Evolutionary conservation across 2,113 vertebrate genomes (phyloP).

Genomic region (Vidua macroura): DNA sequence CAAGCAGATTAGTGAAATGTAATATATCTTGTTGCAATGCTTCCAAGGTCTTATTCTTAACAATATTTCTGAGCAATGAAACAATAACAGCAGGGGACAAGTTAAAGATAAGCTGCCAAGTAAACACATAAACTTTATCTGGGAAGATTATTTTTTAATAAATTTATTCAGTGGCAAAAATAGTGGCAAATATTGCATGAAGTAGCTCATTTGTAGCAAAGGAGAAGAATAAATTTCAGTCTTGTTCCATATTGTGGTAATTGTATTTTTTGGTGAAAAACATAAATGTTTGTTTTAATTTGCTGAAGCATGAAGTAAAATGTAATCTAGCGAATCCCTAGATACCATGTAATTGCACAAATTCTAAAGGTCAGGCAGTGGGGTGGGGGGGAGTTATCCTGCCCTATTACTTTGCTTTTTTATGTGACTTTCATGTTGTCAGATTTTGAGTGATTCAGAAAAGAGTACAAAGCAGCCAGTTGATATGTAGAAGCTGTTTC

Average conservation of each 20-base stretch:
- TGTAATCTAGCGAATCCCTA: background rate
- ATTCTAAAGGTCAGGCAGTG: background rate
- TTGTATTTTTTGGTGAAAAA: background rate
- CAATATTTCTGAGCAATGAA: background rate
- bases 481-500: background rate
- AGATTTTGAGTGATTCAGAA: background rate
- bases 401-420: background rate
- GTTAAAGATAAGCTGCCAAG: background rate
- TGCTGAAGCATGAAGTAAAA: background rate
- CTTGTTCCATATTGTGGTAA: background rate
- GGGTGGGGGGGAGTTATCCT: background rate
- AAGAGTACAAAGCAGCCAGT: background rate
- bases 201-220: background rate
- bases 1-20: background rate
- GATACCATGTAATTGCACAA: background rate
- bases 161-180: background rate
- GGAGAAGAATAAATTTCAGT: background rate
- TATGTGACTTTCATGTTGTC: background rate
- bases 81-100: background rate
- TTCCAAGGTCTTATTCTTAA: background rate
- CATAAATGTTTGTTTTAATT: background rate
- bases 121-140: background rate
- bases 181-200: background rate
- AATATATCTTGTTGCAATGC: background rate
- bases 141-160: conserved; percentile 2